Base-by-base conservation (phyloP, 2,888 invertebrate species). In the Drosophila quasianomalipes region DNA sequence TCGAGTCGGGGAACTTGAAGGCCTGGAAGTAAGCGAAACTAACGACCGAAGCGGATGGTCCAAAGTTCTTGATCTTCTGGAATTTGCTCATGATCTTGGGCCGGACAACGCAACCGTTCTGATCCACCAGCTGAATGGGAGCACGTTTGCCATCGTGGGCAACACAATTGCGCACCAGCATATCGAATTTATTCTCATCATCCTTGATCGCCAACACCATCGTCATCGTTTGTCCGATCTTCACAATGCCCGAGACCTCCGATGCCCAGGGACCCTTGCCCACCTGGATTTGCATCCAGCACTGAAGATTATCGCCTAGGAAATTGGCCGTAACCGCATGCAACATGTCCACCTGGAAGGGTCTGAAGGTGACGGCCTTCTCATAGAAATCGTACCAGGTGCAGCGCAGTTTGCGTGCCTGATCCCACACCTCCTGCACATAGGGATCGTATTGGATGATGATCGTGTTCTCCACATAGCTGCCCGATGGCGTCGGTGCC, bases 211-310 rank as follows among this genome's bases (percentile, higher is more conserved):
- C 98, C 72, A 98, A 94, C 16, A 98, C 98, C 98, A 98, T 98
- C 16, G 98, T 98, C 98, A 98, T 98, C 0, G 98, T 98, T 93
- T 98, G 98, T 31, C 98, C 98, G 82, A 98, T 98, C 94, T 98
- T 98, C 14, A 98, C 98, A 90, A 98, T 98, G 64, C 98, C 98
- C 0, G 98, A 98, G 39, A 98, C 98, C 94, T 98, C 98, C 19
- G 97, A 97, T n/a, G 98, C 98, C 98, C 98, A 98, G 1, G 98
- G 98, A 81, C 98, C 98, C 93, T 98, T 98, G 66, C 98, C 98
- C 54, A 98, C 98, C 94, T 98, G 98, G 88, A 98, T 98, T 94
- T 98, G 98, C 98, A 98, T 98, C 98, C 98, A 98, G 94, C 98
- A 98, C 93, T 98, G 98, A 87, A 98, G 94, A 94, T 98, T 98